Evolutionary conservation across 35 echinoderm and acorn worm species (phyloP).

Genomic region (Acanthaster planci): DNA sequence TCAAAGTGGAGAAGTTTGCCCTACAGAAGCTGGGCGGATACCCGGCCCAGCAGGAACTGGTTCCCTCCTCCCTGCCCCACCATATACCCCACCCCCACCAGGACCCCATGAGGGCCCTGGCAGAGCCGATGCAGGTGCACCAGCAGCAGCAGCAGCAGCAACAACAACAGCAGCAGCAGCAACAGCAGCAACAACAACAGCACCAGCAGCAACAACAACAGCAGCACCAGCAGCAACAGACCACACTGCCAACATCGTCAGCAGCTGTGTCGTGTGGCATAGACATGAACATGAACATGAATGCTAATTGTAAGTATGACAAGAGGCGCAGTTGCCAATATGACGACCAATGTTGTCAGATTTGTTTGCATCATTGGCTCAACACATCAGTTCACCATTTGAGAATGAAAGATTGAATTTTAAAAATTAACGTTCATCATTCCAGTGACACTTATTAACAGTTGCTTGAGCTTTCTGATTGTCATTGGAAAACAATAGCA

Average conservation of each 20-base stretch:
- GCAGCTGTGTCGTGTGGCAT: not conserved
- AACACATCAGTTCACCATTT: too few relatives aligned
- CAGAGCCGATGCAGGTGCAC: not conserved
- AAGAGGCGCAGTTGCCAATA: too few relatives aligned
- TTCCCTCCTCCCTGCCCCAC: not conserved
- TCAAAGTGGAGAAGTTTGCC: conserved; percentile 31
- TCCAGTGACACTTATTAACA: too few relatives aligned
- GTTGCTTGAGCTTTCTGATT: too few relatives aligned
- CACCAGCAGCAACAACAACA: not conserved
- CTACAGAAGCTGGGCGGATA: conserved; percentile 23
- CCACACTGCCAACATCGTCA: not conserved
- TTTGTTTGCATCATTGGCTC: too few relatives aligned
- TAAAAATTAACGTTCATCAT: too few relatives aligned
- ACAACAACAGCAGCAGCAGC: not conserved
- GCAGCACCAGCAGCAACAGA: conserved; percentile 5
- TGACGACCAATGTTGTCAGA: too few relatives aligned
- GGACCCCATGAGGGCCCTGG: not conserved
- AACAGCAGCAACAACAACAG: conserved; percentile 11
- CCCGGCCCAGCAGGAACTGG: conserved; percentile 20
- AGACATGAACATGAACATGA: conserved; percentile 23
- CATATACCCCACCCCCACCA: conserved; percentile 15
- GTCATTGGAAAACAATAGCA: too few relatives aligned
- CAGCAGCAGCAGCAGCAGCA: conserved; percentile 8
- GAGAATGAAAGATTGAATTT: too few relatives aligned
- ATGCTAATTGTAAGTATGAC: conserved; percentile 13